Base-by-base conservation (phyloP, 1,140 invertebrate genomes). In the Spodoptera frugiperda region DNA sequence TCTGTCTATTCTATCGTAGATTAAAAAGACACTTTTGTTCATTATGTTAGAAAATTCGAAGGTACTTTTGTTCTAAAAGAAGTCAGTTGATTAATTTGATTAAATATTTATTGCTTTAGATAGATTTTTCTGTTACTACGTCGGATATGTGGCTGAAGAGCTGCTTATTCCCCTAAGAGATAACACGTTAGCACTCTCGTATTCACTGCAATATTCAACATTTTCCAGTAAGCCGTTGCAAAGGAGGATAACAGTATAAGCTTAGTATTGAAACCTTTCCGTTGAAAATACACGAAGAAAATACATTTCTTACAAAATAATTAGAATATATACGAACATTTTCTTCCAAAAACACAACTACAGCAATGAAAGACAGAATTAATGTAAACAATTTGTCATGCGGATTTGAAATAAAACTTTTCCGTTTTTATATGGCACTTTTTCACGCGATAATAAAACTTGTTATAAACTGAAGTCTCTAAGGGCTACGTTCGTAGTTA, bases 401-500 rank as follows among this genome's bases (percentile, higher is more conserved):
- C 17, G 51, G 53, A 8, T 33, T 51, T 53, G 51, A n/a, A 15
- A 21, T 17, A 46, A 21, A 14, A 48, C 61, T 15, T 53, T 68
- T 68, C 30, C 11, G 6, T 21, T 33, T 48, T 68, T 67, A 49
- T 30, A 68, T 25, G 12, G 14, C 30, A 51, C 48, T 51, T 57
- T 30, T 54, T 46, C 17, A 57, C 33, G 30, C 39, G 39, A 39
- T 25, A 57, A 44, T 30, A 49, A 49, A 73, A 61, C 19, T 61
- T 33, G 44, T 54, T 30, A 61, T 73, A 33, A 73, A 73, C 61
- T 25, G 61, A 72, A 73, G n/a, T 61, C 71, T 73, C 55, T 4
- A 21, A 59, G 55, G 71, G 54, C 14, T 73, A 25, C 59, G 55
- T 73, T 46, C 59, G 55, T 73, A 73, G 55, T 73, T 73, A 59